These are phyloP conservation scores for Stigmatopora nigra DNA, from an alignment of 2,113 vertebrate species.

Conservation along the genomic window DNA sequence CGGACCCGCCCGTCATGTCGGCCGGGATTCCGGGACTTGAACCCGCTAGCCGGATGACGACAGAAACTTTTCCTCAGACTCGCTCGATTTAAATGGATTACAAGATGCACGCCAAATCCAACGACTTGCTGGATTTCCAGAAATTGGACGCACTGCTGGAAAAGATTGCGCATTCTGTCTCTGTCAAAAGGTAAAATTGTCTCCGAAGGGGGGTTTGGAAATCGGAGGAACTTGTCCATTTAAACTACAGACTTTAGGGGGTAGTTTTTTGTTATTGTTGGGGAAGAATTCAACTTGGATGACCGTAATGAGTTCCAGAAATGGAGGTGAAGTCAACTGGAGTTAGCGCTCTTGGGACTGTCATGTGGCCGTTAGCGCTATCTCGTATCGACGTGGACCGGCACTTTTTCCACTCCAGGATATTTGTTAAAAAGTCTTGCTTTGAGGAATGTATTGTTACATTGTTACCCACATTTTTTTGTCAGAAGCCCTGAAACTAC, in stretches of 20 bases:
- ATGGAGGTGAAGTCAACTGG: neutral
- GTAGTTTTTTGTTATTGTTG: neutral
- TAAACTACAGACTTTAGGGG: neutral
- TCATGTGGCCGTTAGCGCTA: constrained; percentile 17
- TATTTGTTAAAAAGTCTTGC: constrained; percentile 23
- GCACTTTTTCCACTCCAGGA: neutral
- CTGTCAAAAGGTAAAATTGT: constrained; percentile 74
- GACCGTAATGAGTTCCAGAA: constrained; percentile 3
- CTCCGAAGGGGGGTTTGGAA: neutral
- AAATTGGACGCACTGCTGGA: constrained; percentile 76
- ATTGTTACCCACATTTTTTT: constrained; percentile 51
- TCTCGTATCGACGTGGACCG: neutral
- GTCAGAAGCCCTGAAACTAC: constrained; percentile 48
- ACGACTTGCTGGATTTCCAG: constrained; percentile 77
- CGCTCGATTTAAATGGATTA: constrained; percentile 67
- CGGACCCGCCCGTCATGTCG: constrained; percentile 50
- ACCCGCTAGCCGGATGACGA: constrained; percentile 44
- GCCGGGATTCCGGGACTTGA: constrained; percentile 58
- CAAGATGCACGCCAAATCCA: constrained; percentile 77
- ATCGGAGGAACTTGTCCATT: constrained; percentile 13
- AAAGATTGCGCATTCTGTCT: constrained; percentile 75
- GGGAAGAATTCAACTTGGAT: neutral
- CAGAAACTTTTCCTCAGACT: constrained; percentile 19
- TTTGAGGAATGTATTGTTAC: constrained; percentile 50
- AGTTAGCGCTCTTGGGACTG: constrained; percentile 23